Evolutionary conservation across 2,888 invertebrate species (phyloP).

Genomic region (Philopedon plagiatum): DNA sequence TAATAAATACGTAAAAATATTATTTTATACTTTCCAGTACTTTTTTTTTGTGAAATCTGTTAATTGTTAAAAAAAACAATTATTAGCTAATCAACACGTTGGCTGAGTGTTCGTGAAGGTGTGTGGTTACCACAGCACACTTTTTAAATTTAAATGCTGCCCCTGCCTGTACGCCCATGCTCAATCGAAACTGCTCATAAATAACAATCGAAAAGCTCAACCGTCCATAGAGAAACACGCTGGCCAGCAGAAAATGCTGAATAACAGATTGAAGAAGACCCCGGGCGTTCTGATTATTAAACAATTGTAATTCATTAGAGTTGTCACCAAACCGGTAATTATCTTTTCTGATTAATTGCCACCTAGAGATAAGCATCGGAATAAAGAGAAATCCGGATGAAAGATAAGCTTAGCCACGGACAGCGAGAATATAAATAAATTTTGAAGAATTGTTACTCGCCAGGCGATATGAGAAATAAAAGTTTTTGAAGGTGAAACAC

Average conservation of each 20-base stretch:
- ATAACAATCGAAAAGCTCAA: slow-evolving; percentile 31
- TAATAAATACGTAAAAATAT: too few species aligned
- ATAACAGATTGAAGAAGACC: slow-evolving; percentile 46
- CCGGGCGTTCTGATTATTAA: slow-evolving; percentile 56
- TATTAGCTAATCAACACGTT: too few species aligned
- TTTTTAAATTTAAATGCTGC: too few species aligned
- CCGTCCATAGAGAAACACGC: slow-evolving; percentile 31
- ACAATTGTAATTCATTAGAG: slow-evolving; percentile 63
- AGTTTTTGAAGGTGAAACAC: too few species aligned
- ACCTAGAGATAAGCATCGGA: slow-evolving; percentile 36
- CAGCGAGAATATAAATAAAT: slow-evolving; percentile 1
- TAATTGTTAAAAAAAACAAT: too few species aligned
- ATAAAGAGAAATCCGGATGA: slow-evolving; percentile 38
- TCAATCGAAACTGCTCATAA: slow-evolving; percentile 10
- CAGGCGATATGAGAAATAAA: neutral
- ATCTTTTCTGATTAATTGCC: slow-evolving; percentile 46
- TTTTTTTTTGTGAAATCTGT: too few species aligned
- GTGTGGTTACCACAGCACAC: too few species aligned
- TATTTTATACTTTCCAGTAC: too few species aligned
- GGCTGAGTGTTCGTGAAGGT: too few species aligned
- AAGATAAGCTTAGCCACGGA: slow-evolving; percentile 39
- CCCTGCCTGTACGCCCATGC: neutral
- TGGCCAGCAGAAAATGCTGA: slow-evolving; percentile 30
- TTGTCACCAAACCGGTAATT: slow-evolving; percentile 58
- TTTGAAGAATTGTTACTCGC: neutral